Base-by-base conservation (phyloP, 2,113 vertebrate species). In the Carassius gibelio region DNA sequence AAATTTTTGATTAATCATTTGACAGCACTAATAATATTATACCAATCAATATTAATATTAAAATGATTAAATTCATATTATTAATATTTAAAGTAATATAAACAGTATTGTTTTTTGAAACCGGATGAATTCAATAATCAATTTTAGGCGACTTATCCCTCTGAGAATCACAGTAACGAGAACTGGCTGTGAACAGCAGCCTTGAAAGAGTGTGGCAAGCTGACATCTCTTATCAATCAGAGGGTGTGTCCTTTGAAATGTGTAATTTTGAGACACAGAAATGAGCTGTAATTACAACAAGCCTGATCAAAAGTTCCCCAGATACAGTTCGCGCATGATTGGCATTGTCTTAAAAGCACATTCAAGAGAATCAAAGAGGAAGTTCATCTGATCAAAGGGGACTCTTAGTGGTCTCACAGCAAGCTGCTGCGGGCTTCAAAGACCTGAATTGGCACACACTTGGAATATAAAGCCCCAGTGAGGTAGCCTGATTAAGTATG, bases 221-320 rank as follows among this genome's bases (percentile, higher is more conserved):
- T 64, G 4, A 80, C 45, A 80, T 62, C 77, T 55, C 45, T 55
- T 76, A 26, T 55, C 55, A 76, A 80, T 45, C 36, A 64, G 57
- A 64, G 77, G 77, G 59, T 64, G 21, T 26, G 77, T 26, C 1
- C 52, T 80, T 45, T 61, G 36, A 64, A 64, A 62, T 80, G 0
- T 62, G 59, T 14, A 3, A 62, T 82, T 57, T 79, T 55, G 50
- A 55, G 76, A 14, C 50, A 81, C 4, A 76, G 81, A 90, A 89
- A 89, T 90, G n/a, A 79, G 61, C 80, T 36, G 45, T 68, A 69
- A 81, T 13, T 36, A 69, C 3, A 45, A 64, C 38, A 80, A 81
- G 45, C 62, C 8, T 69, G 79, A 69, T 81, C 79, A 69, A 81
- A 81, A 34, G 79, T 68, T 34, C 10, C 62, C 45, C 36, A 52